These are phyloP conservation scores for Phasia obesa DNA, from an alignment of 2,888 invertebrate genomes.

Conservation along the genomic window DNA sequence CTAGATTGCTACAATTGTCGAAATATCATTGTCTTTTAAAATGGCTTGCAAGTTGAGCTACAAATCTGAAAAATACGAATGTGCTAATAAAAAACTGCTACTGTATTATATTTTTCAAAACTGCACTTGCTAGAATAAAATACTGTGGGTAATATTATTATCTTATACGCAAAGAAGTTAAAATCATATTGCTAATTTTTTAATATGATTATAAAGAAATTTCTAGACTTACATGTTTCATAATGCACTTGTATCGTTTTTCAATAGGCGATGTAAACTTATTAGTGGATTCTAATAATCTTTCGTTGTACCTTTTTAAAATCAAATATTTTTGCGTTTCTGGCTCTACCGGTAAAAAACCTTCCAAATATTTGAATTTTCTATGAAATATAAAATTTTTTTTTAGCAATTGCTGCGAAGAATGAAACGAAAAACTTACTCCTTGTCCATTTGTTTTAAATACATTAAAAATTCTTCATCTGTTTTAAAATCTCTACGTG, in stretches of 20 bases:
- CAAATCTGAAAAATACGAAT: too few species aligned
- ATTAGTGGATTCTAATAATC: slow-evolving; percentile 70
- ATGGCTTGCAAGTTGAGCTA: too few species aligned
- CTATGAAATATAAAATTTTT: slow-evolving; percentile 55
- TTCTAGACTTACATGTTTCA: slow-evolving; percentile 78
- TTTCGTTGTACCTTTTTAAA: slow-evolving; percentile 74
- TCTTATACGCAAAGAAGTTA: too few species aligned
- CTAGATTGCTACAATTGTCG: too few species aligned
- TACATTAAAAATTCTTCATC: slow-evolving; percentile 77
- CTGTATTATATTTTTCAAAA: too few species aligned
- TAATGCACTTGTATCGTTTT: slow-evolving; percentile 79
- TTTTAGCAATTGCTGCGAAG: background rate
- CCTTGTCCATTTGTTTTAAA: slow-evolving; percentile 77
- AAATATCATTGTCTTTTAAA: too few species aligned
- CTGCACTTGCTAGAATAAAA: too few species aligned
- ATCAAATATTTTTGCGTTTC: slow-evolving; percentile 78
- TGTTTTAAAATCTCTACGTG: slow-evolving; percentile 75
- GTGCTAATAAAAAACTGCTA: too few species aligned
- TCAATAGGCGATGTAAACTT: slow-evolving; percentile 78
- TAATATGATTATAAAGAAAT: too few species aligned
- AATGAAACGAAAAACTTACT: slow-evolving; percentile 70
- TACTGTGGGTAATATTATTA: too few species aligned
- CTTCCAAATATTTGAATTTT: slow-evolving; percentile 79
- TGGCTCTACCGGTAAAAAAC: slow-evolving; percentile 79
- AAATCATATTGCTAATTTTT: too few species aligned